phyloP scores from a whole-genome alignment of 2,113 vertebrate species.

The Delphinapterus leucas region DNA sequence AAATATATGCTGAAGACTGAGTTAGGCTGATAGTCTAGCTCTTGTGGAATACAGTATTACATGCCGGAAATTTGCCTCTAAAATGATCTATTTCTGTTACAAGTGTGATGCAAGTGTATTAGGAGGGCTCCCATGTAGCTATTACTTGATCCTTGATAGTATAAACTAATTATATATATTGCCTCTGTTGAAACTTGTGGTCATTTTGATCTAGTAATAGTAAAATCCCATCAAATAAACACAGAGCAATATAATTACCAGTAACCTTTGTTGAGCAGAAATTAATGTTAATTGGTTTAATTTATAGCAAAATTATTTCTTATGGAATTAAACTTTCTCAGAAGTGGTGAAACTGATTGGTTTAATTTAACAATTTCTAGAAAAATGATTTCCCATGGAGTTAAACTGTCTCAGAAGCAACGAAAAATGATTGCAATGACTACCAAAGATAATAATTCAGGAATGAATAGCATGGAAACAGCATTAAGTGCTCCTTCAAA shows the following conservation, averaged over 20 bases:
- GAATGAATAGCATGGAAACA: constrained; percentile 79
- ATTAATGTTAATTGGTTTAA: constrained; percentile 14
- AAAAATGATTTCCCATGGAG: constrained; percentile 84
- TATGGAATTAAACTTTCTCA: constrained; percentile 83
- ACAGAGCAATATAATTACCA: neutral
- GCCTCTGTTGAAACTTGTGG: neutral
- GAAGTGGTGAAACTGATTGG: constrained; percentile 23
- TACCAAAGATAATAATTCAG: constrained; percentile 86
- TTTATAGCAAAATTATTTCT: constrained; percentile 81
- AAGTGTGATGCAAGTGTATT: neutral
- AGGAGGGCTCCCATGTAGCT: neutral
- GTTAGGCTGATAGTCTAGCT: neutral
- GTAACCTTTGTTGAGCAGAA: neutral
- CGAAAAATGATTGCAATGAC: constrained; percentile 95
- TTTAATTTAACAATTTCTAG: constrained; percentile 76
- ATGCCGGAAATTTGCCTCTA: neutral
- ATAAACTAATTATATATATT: neutral
- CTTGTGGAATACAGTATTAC: neutral
- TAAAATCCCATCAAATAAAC: constrained; percentile 5
- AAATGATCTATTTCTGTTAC: constrained; percentile 6
- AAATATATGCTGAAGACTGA: neutral
- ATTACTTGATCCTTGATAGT: neutral
- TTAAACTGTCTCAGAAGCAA: constrained; percentile 97
- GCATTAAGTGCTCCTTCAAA: constrained; percentile 79
- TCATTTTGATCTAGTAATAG: constrained; percentile 34